Evolutionary conservation across 1,140 invertebrate genomes (phyloP).

Genomic region (Argopecten irradians): DNA sequence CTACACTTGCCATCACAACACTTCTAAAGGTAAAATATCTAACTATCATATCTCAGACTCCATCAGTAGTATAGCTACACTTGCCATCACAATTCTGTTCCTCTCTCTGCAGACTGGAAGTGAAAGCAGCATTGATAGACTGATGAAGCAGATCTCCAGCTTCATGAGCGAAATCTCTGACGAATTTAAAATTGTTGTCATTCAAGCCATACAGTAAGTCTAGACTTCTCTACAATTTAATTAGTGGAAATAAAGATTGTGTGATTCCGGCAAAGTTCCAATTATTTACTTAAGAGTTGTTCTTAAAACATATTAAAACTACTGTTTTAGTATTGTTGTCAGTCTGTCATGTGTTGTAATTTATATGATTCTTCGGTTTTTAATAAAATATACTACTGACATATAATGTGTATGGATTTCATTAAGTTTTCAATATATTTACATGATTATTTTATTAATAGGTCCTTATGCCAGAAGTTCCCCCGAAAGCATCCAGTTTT

Average conservation of each 20-base stretch:
- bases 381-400: background rate
- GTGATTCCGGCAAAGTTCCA: too few species aligned
- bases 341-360: background rate
- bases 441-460: slow-evolving; percentile 48
- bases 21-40: too few species aligned
- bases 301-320: too few species aligned
- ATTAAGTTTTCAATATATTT: background rate
- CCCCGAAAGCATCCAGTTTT: slow-evolving; percentile 96
- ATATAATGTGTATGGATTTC: background rate
- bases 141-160: slow-evolving; percentile 99
- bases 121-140: slow-evolving; percentile 95
- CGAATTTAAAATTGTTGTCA: slow-evolving; percentile 99
- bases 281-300: too few species aligned
- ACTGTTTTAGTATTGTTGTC: slow-evolving; percentile 6
- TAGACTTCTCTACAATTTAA: background rate
- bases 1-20: too few species aligned
- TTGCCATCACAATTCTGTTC: too few species aligned
- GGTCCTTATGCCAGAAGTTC: slow-evolving; percentile 96
- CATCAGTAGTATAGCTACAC: too few species aligned
- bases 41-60: too few species aligned
- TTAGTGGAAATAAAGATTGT: too few species aligned
- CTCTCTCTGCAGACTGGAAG: slow-evolving; percentile 85
- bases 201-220: slow-evolving; percentile 82
- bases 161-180: slow-evolving; percentile 99
- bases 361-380: background rate